These are phyloP conservation scores for Hoplostethus mediterraneus DNA, from an alignment of 2,797 vertebrate genomes.

Conservation along the genomic window DNA sequence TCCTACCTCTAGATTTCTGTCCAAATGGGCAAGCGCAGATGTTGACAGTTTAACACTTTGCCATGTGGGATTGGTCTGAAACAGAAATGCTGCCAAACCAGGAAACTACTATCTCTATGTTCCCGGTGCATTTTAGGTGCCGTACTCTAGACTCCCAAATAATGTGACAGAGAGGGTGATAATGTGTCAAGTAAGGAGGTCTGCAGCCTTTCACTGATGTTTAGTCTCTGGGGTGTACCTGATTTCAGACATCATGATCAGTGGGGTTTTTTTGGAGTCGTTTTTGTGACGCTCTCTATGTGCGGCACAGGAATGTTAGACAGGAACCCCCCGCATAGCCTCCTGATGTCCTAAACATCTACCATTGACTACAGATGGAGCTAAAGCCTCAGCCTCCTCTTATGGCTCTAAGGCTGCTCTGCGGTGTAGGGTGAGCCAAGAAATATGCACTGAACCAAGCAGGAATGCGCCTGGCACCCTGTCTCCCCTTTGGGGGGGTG, in stretches of 20 bases:
- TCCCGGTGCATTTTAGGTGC: background rate
- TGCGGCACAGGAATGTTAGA: constrained; percentile 64
- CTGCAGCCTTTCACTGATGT: constrained; percentile 12
- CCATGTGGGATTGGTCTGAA: background rate
- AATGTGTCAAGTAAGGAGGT: constrained; percentile 59
- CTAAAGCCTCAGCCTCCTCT: constrained; percentile 60
- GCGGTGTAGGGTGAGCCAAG: constrained; percentile 63
- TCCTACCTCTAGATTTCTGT: background rate
- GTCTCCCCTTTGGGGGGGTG: constrained; percentile 58
- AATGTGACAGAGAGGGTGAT: constrained; percentile 49
- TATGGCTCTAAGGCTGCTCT: constrained; percentile 65
- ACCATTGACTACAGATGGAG: constrained; percentile 77
- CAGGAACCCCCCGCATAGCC: constrained; percentile 56
- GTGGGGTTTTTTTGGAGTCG: constrained; percentile 24
- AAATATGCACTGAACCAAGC: constrained; percentile 74
- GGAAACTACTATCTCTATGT: constrained; percentile 5
- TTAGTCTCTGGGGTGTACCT: constrained; percentile 30
- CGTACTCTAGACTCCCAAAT: background rate
- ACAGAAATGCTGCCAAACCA: background rate
- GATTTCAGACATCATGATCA: constrained; percentile 42
- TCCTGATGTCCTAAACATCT: constrained; percentile 61
- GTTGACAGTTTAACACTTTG: constrained; percentile 3
- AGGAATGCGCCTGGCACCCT: constrained; percentile 78
- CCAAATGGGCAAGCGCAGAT: constrained; percentile 3
- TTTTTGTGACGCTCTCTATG: constrained; percentile 62